A percentile compares a stretch with the other conserved stretches of the same genome.
phyloP scores from a whole-genome alignment of 1,140 invertebrate genomes.

The Piezodorus guildinii region DNA sequence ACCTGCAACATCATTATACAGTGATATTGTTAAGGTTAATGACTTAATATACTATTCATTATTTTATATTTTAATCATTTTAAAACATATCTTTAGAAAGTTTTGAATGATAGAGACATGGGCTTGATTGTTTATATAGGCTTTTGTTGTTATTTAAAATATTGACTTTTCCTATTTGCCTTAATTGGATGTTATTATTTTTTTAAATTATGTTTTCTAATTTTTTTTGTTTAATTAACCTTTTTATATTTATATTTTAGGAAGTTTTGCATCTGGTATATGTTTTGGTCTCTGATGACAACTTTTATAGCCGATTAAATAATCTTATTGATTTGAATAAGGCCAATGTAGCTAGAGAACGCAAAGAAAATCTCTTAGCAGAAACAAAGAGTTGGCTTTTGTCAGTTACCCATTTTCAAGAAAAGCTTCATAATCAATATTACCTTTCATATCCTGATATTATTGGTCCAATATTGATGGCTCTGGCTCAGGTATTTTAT shows the following conservation, averaged over 20 bases:
- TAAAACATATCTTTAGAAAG: too few relatives aligned
- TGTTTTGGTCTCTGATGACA: slow-evolving; percentile 6
- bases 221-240: not conserved
- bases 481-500: not conserved
- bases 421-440: not conserved
- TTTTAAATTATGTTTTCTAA: not conserved
- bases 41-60: too few relatives aligned
- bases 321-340: not conserved
- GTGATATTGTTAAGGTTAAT: slow-evolving; percentile 34
- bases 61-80: too few relatives aligned
- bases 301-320: not conserved
- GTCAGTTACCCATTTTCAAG: not conserved
- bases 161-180: too few relatives aligned
- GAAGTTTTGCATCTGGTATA: not conserved
- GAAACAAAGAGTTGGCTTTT: slow-evolving; percentile 4
- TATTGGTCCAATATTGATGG: not conserved
- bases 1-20: slow-evolving; percentile 42
- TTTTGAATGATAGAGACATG: too few relatives aligned
- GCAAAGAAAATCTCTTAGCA: not conserved
- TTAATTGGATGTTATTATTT: not conserved
- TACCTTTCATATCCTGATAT: not conserved
- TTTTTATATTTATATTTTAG: not conserved
- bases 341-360: not conserved
- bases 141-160: too few relatives aligned
- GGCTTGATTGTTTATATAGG: too few relatives aligned